Evolutionary conservation across 2,797 vertebrate genomes (phyloP), one percentile per base, ranked within the genome.

Genomic region (Fistularia commersonii): DNA sequence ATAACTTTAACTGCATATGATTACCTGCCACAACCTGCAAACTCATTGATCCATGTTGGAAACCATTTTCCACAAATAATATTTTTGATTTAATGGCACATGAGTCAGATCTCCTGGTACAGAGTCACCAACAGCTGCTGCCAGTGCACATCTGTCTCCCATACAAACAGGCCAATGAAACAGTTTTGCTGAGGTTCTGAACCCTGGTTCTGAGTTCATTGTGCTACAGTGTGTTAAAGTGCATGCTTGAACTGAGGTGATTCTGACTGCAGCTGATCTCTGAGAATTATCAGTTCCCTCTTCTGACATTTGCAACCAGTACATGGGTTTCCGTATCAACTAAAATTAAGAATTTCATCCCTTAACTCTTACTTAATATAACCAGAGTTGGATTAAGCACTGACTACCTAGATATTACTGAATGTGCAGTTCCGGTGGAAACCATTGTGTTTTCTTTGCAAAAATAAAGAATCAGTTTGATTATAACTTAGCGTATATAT

Each of bases 191-290:
- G 12, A 46, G 33, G 57, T 49, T 70, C 62, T 45, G 36, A 45
- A 64, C 33, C 41, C 57, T 49, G 40, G 15, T 45, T 66, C 61
- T 51, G 54, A 61, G 38, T 31, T 45, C 52, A 56, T 36, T 31
- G 8, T 23, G 23, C 11, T 3, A 38, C 45, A 46, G 64, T 48
- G 45, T 64, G 23, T 7, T 41, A 13, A 12, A 12, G 39, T 41
- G 39, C n/a, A 53, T 50, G 44, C 64, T 44, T 67, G 45, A 59
- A 43, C 5, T 51, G 67, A 82, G 70, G 64, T 72, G 71, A 73
- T 60, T 57, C 50, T 56, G 64, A 69, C 57, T 61, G 57, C 51
- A 54, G 54, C 57, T 58, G 57, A 63, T 66, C 48, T 60, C 33
- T 40, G 46, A 34, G 48, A 46, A 31, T 15, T 14, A 44, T 51